These are phyloP conservation scores for Spodoptera littoralis DNA, from an alignment of 2,888 invertebrate species.

Conservation along the genomic window DNA sequence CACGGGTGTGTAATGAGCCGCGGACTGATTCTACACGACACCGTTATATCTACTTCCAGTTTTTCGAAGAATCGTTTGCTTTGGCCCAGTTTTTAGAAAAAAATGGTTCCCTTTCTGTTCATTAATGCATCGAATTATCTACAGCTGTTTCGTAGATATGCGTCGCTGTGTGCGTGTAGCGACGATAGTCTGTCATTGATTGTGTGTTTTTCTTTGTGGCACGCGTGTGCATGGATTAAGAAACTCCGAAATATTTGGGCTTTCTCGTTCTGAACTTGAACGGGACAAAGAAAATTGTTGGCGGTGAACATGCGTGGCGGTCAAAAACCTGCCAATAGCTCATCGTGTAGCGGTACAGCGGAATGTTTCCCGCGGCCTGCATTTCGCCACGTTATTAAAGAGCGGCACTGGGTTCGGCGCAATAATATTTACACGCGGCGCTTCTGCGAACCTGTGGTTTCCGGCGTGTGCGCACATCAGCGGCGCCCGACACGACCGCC, in stretches of 20 bases:
- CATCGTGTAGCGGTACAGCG: constrained; percentile 70
- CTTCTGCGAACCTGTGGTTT: constrained; percentile 80
- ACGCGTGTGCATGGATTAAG: constrained; percentile 2
- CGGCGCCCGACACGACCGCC: constrained; percentile 43
- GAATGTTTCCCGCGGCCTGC: constrained; percentile 66
- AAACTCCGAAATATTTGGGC: constrained; percentile 37
- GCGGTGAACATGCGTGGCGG: constrained; percentile 56
- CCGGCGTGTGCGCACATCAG: constrained; percentile 65
- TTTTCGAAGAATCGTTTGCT: constrained; percentile 69
- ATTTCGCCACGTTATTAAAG: constrained; percentile 67
- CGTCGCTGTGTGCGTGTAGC: constrained; percentile 2
- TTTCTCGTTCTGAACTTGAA: constrained; percentile 57
- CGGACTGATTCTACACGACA: constrained; percentile 62
- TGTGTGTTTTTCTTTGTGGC: constrained; percentile 8
- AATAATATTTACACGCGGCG: constrained; percentile 76
- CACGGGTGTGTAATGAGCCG: constrained; percentile 48
- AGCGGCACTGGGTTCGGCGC: constrained; percentile 62
- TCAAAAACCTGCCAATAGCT: constrained; percentile 71
- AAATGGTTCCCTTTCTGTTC: constrained; percentile 52
- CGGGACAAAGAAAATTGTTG: constrained; percentile 69
- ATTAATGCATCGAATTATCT: constrained; percentile 46
- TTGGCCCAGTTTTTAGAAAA: constrained; percentile 67
- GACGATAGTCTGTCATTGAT: too few relatives aligned
- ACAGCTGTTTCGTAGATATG: constrained; percentile 23
- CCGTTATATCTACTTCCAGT: constrained; percentile 74